Conservation (phyloP, 2,888 invertebrate genomes). For the Pachycephus smyrnensis region DNA sequence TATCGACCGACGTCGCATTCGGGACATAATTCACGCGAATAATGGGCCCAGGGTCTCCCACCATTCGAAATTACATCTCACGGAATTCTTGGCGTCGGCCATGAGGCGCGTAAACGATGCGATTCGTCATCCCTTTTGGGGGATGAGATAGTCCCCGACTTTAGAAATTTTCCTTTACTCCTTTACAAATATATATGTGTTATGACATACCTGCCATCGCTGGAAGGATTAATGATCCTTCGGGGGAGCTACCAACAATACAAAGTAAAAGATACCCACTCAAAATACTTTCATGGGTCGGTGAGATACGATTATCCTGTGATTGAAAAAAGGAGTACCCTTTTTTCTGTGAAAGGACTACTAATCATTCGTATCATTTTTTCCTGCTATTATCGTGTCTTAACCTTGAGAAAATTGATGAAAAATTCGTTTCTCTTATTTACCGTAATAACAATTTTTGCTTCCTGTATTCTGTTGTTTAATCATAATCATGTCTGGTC, state of each 20-base stretch:
- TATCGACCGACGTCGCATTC: slow-evolving; percentile 25
- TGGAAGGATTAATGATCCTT: neutral
- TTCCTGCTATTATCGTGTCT: no score
- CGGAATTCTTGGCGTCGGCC: slow-evolving; percentile 33
- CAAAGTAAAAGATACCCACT: neutral
- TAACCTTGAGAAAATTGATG: no score
- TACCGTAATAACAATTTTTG: neutral
- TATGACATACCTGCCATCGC: neutral
- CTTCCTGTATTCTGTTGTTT: neutral
- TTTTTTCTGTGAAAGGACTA: neutral
- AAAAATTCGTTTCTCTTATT: neutral
- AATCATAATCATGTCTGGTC: neutral
- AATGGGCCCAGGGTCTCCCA: slow-evolving; percentile 4
- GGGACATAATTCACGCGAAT: slow-evolving; percentile 30
- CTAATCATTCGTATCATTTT: neutral
- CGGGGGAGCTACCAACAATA: neutral
- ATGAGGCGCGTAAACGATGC: slow-evolving; percentile 15
- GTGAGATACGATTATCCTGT: neutral
- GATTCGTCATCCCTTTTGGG: slow-evolving; percentile 26
- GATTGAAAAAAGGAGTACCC: neutral
- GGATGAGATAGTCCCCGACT: neutral
- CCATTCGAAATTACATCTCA: slow-evolving; percentile 29
- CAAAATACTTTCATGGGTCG: neutral
- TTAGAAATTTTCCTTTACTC: neutral
- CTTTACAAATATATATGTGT: neutral